phyloP scores from a whole-genome alignment of 1,140 invertebrate species.

The Popillia japonica region DNA sequence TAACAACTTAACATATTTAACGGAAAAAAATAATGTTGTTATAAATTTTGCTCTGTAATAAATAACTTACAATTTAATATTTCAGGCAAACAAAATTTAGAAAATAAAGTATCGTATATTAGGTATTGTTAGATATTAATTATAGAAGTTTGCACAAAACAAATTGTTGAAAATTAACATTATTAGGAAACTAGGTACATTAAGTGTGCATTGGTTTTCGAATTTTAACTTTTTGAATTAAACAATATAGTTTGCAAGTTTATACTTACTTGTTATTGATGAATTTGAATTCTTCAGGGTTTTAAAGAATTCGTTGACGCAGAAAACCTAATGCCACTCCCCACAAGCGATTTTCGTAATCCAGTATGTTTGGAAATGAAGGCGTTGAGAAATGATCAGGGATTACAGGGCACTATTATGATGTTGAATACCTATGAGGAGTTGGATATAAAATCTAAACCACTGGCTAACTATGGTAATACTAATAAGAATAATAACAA shows the following conservation, averaged over 20 bases:
- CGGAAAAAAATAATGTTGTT: too few species aligned
- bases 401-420: neutral
- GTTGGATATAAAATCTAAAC: constrained; percentile 56
- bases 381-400: constrained; percentile 65
- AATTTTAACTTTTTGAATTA: neutral
- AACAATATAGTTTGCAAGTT: neutral
- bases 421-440: constrained; percentile 62
- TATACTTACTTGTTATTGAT: neutral
- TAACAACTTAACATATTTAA: too few species aligned
- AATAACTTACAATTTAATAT: too few species aligned
- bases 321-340: constrained; percentile 83
- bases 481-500: constrained; percentile 62
- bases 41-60: too few species aligned
- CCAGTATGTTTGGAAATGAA: constrained; percentile 83
- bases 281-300: constrained; percentile 66
- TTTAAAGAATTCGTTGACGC: constrained; percentile 89
- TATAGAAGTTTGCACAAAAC: neutral
- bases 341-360: constrained; percentile 80
- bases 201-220: neutral
- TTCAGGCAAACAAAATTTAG: too few species aligned
- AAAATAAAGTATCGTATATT: too few species aligned
- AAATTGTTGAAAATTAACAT: too few species aligned
- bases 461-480: constrained; percentile 51
- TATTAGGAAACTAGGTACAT: neutral
- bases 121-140: too few species aligned